These are phyloP conservation scores for Keiferia lycopersicella DNA, from an alignment of 2,888 invertebrate species.

Conservation along the genomic window DNA sequence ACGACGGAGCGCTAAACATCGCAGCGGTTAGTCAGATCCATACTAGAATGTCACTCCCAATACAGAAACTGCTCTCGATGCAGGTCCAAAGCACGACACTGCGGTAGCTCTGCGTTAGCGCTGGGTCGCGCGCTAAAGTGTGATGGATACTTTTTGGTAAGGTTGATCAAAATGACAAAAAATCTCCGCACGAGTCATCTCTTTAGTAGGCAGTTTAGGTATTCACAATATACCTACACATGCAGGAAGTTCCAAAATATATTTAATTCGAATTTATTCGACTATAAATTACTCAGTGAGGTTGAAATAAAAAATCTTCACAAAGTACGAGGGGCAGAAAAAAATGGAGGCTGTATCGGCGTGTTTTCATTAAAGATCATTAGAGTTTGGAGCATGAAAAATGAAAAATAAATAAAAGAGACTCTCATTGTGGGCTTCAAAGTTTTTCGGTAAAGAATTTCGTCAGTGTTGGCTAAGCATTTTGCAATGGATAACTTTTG, in stretches of 20 bases:
- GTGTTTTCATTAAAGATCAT: constrained; percentile 75
- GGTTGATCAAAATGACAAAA: too few relatives aligned
- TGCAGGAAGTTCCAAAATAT: constrained; percentile 22
- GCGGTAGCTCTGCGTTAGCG: too few relatives aligned
- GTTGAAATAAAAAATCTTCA: constrained; percentile 53
- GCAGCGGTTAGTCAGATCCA: too few relatives aligned
- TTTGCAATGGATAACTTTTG: constrained; percentile 26
- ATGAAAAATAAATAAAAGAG: constrained; percentile 64
- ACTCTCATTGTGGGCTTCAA: constrained; percentile 53
- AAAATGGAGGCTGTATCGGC: constrained; percentile 59
- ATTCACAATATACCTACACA: too few relatives aligned
- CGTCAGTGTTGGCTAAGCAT: constrained; percentile 32
- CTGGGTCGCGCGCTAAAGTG: too few relatives aligned
- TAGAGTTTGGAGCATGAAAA: constrained; percentile 69
- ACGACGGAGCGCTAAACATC: too few relatives aligned
- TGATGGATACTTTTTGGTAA: too few relatives aligned
- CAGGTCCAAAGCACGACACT: too few relatives aligned
- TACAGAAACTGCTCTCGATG: too few relatives aligned
- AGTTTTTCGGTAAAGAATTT: constrained; percentile 37
- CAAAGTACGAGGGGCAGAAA: constrained; percentile 42
- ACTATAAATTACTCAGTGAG: constrained; percentile 53
- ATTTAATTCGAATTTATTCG: constrained; percentile 50
- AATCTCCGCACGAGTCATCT: too few relatives aligned
- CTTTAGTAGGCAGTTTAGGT: too few relatives aligned
- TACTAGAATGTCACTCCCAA: too few relatives aligned